These are phyloP conservation scores for Oriolus oriolus DNA, from an alignment of 2,113 vertebrate species.

Conservation along the genomic window DNA sequence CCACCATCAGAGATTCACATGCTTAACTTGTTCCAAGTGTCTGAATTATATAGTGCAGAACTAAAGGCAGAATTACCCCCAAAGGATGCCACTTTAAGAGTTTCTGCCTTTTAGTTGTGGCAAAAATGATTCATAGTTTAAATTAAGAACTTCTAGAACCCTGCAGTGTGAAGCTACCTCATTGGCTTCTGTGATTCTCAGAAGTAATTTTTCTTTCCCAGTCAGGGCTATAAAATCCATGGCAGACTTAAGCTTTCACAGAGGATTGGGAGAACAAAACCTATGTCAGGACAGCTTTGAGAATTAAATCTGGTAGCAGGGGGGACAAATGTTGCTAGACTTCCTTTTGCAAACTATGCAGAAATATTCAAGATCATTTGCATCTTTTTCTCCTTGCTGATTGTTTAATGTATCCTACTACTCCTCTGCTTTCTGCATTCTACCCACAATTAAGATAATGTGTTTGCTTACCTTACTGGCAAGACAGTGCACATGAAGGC, in stretches of 20 bases:
- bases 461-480: background rate
- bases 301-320: background rate
- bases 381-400: background rate
- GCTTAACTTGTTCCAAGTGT: background rate
- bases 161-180: slow-evolving; percentile 17
- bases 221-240: background rate
- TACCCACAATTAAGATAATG: background rate
- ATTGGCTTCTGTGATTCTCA: slow-evolving; percentile 9
- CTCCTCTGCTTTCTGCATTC: background rate
- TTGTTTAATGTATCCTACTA: background rate
- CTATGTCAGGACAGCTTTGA: background rate
- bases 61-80: slow-evolving; percentile 2
- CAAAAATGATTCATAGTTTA: slow-evolving; percentile 58
- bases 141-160: slow-evolving; percentile 52
- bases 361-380: background rate
- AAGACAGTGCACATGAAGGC: background rate
- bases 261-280: background rate
- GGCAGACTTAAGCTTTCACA: background rate
- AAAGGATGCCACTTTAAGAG: background rate
- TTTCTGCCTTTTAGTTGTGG: background rate
- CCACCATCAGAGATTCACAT: background rate
- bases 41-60: slow-evolving; percentile 13
- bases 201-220: slow-evolving; percentile 44
- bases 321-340: background rate
- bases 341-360: background rate